These are phyloP conservation scores for Aporophyla lueneburgensis DNA, from an alignment of 2,888 invertebrate species.

Conservation along the genomic window DNA sequence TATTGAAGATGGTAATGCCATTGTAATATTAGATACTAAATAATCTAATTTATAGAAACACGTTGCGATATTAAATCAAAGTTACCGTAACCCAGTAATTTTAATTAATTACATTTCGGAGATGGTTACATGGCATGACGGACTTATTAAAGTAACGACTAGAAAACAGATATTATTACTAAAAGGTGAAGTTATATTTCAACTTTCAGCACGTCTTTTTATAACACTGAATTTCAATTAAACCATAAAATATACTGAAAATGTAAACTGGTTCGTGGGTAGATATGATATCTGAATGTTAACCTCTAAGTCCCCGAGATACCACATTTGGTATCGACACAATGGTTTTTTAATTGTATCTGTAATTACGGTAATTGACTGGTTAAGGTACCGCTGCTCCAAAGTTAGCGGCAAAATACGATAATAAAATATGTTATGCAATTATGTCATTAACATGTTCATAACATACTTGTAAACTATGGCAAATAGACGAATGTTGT, in stretches of 20 bases:
- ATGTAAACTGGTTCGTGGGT: slow-evolving; percentile 14
- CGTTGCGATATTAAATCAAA: slow-evolving; percentile 37
- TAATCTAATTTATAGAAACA: slow-evolving; percentile 28
- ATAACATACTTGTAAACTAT: slow-evolving; percentile 25
- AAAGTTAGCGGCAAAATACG: slow-evolving; percentile 36
- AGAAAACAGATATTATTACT: slow-evolving; percentile 32
- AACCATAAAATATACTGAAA: slow-evolving; percentile 25
- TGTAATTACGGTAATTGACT: no score
- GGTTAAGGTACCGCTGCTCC: slow-evolving; percentile 4
- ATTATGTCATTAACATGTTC: slow-evolving; percentile 21
- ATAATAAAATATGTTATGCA: slow-evolving; percentile 32
- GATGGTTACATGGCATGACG: slow-evolving; percentile 28
- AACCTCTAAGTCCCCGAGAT: no score
- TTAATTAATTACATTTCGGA: slow-evolving; percentile 44
- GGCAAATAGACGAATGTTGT: neutral
- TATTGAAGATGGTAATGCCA: neutral
- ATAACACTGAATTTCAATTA: slow-evolving; percentile 31
- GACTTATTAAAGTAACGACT: slow-evolving; percentile 35
- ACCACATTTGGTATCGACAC: no score
- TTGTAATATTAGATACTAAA: slow-evolving; percentile 13
- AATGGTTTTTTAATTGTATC: no score
- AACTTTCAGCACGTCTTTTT: slow-evolving; percentile 32
- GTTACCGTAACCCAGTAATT: slow-evolving; percentile 9
- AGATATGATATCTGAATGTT: slow-evolving; percentile 32
- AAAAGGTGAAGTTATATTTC: slow-evolving; percentile 35